Base-by-base conservation (phyloP, 2,888 invertebrate species). In the Volucella bombylans region DNA sequence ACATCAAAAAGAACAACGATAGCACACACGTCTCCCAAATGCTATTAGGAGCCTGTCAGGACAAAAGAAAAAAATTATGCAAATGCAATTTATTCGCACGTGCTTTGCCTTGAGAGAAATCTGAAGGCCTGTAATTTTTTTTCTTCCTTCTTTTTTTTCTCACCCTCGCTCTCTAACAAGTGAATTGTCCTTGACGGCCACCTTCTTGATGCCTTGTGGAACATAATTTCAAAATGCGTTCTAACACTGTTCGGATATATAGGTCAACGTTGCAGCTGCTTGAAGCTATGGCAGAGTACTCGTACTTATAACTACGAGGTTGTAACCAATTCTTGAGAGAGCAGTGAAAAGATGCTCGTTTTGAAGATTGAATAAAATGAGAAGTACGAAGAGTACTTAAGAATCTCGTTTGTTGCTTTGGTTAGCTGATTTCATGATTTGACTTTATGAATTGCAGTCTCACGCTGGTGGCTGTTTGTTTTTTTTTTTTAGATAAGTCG, bases 31-130 rank as follows among this genome's bases (percentile, higher is more conserved):
- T 31, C 31, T 83, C 15, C 59, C 61, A 39, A 47, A 69, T 69
- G 47, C 73, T 73, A 74, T 73, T 64, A 64, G 45, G 57, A 71
- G 71, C 59, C 74, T 45, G 55, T 39, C 31, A 31, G 31, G 31
- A 31, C 31, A 6, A 31, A 31, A 59, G 57, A 31, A 49, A 73
- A 71, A 71, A 71, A 79, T 67, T 76, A 83, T 80, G 83, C 71
- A 83, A 83, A 80, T 83, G 74, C 80, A 83, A 67, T 71, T 67
- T 71, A 65, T 71, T 74, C 54, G 65, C 65, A 80, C 80, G 80
- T 76, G 76, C 62, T 54, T 15, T 49, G 61, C 80, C 74, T 65
- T 71, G 45, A 52, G 47, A 12, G 55, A n/a, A 12, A 38, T 55
- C 38, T 12, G 23, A 41, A 14, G 11, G 61, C 65, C 15, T 45